Base-by-base conservation (phyloP, 2,888 invertebrate species). In the Drymonia ruficornis region DNA sequence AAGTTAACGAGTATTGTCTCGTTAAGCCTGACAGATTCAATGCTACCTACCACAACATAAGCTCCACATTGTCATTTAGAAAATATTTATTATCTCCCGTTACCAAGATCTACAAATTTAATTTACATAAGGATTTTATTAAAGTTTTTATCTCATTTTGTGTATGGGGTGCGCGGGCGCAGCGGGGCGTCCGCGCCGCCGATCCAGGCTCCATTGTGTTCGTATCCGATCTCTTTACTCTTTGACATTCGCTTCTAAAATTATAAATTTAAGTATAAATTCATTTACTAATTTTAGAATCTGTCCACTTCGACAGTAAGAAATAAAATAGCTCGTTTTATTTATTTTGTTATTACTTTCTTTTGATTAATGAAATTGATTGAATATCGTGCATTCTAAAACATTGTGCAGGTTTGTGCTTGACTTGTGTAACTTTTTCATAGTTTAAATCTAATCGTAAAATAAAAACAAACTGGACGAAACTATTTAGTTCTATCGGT, bases 61-160 rank as follows among this genome's bases (percentile, higher is more conserved):
- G 65, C 70, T 67, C 67, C 63, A 59, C 64, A 68, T 70, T 74
- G 78, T 80, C 74, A 74, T 71, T 74, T 67, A 65, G 76, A 76
- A 74, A 78, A 75, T 75, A 76, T 80, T 80, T 80, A 76, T 75
- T 75, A 72, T 74, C 67, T 63, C 65, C 60, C 65, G 74, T 75
- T 72, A 72, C 76, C 67, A 78, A 77, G 77, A 78, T 83, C 82
- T 80, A 89, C 81, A 86, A 86, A 87, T 89, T 87, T 81, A 87
- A 91, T 90, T 91, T 90, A 87, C 86, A 85, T 89, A 86, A 81
- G 83, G 79, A 83, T 88, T 87, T 88, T 86, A 89, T 89, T 86
- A 76, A 78, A 80, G 70, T 83, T 86, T 85, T 88, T 88, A 84
- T 86, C 74, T 84, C 74, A 80, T 87, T 87, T 86, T 82, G 83